Evolutionary conservation across 2,797 vertebrate species (phyloP).

Genomic region (Heteromormyrus szaboi): DNA sequence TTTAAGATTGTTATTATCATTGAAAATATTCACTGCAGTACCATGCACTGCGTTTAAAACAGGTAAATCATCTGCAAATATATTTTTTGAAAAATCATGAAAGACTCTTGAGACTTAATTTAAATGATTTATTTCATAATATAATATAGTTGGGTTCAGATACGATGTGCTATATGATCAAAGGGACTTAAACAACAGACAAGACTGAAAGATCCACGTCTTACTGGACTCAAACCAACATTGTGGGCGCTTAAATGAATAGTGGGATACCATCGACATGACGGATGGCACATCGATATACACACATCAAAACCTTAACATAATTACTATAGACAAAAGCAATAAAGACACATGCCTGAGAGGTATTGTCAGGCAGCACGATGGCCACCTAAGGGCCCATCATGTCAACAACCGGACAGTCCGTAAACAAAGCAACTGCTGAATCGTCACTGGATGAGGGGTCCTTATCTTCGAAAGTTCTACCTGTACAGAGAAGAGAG

Average conservation of each 20-base stretch:
- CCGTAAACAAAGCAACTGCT: background rate
- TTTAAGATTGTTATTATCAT: background rate
- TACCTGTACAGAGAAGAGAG: background rate
- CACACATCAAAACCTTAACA: slow-evolving; percentile 11
- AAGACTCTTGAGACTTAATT: background rate
- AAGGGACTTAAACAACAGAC: background rate
- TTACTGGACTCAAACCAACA: background rate
- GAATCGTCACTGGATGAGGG: background rate
- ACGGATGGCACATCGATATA: slow-evolving; percentile 8
- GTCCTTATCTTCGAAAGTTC: background rate
- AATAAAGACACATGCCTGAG: background rate
- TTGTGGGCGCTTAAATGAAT: background rate
- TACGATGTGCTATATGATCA: background rate
- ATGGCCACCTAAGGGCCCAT: background rate
- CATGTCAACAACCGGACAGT: background rate
- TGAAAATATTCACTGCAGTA: background rate
- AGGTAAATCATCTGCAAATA: background rate
- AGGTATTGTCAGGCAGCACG: background rate
- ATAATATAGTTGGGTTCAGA: background rate
- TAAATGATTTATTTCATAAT: background rate
- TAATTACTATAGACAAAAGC: slow-evolving; percentile 19
- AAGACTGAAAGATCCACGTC: background rate
- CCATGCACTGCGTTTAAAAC: background rate
- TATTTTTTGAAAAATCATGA: background rate
- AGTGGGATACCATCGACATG: background rate